phyloP scores from a whole-genome alignment of 2,113 vertebrate genomes.

The Xiphophorus maculatus region DNA sequence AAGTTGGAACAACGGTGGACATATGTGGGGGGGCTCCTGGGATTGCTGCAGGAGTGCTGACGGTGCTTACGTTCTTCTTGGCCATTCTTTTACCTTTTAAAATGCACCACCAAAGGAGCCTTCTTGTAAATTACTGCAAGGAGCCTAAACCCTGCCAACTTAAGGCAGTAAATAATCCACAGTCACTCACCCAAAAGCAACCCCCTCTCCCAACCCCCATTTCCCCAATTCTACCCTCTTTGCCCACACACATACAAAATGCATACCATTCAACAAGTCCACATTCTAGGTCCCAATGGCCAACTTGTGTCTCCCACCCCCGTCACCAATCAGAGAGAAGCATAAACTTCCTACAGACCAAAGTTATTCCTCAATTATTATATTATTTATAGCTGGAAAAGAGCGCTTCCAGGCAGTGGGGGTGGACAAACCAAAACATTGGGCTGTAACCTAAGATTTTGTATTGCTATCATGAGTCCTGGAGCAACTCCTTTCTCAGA shows the following conservation, averaged over 20 bases:
- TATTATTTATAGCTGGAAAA: conserved; percentile 67
- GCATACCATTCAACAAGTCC: conserved; percentile 51
- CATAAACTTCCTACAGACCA: conserved; percentile 76
- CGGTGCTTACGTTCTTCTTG: conserved; percentile 72
- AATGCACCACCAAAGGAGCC: conserved; percentile 74
- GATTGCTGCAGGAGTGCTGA: conserved; percentile 63
- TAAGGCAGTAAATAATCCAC: conserved; percentile 82
- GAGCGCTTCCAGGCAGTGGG: conserved; percentile 62
- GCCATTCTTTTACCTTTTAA: conserved; percentile 76
- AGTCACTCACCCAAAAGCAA: conserved; percentile 76
- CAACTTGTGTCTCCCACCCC: conserved; percentile 63
- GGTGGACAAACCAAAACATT: conserved; percentile 64
- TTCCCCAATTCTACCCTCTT: conserved; percentile 60
- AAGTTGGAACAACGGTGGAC: conserved; percentile 44
- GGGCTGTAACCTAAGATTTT: conserved; percentile 47
- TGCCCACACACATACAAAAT: conserved; percentile 68
- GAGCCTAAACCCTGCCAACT: conserved; percentile 78
- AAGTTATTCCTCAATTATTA: conserved; percentile 73
- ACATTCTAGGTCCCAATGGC: conserved; percentile 43
- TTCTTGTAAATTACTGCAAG: conserved; percentile 81
- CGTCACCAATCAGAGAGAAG: conserved; percentile 75
- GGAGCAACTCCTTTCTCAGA: conserved; percentile 33
- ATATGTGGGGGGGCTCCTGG: conserved; percentile 43
- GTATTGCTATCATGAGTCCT: conserved; percentile 42
- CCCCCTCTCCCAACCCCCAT: conserved; percentile 70